Conservation (phyloP, 2,888 invertebrate genomes). For the Andrena minutula region DNA sequence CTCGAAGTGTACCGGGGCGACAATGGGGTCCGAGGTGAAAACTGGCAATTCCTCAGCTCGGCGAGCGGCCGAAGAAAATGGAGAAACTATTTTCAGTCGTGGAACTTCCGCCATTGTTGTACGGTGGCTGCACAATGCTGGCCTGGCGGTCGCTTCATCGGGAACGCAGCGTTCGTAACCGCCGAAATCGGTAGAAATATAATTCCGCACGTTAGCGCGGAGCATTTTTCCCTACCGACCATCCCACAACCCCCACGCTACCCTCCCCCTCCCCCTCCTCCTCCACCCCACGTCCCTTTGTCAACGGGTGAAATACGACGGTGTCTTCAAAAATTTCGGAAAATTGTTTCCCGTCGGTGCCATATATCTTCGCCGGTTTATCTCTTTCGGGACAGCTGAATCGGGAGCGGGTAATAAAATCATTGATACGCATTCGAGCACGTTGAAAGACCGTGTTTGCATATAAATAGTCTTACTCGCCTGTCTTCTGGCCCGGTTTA, state of each 20-base stretch:
- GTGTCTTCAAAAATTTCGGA: constrained; percentile 54
- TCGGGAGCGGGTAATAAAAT: constrained; percentile 56
- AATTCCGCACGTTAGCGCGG: constrained; percentile 49
- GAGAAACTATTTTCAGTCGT: constrained; percentile 76
- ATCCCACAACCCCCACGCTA: neutral
- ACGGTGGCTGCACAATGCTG: constrained; percentile 59
- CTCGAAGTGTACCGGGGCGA: constrained; percentile 60
- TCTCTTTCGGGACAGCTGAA: constrained; percentile 48
- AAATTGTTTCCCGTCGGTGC: constrained; percentile 46
- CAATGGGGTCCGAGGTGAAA: constrained; percentile 70
- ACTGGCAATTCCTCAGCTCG: constrained; percentile 74
- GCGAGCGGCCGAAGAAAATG: constrained; percentile 73
- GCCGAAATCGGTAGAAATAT: constrained; percentile 52
- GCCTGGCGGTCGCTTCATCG: constrained; percentile 50
- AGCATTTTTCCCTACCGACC: neutral
- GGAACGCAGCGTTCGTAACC: constrained; percentile 42
- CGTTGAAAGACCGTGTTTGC: constrained; percentile 51
- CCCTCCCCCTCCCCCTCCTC: neutral
- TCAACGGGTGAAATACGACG: constrained; percentile 41
- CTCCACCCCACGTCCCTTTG: constrained; percentile 6
- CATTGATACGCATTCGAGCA: constrained; percentile 42
- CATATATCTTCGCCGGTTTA: constrained; percentile 44
- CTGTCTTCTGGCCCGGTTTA: constrained; percentile 42
- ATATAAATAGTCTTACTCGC: constrained; percentile 54
- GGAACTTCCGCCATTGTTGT: constrained; percentile 67